Base-by-base conservation (phyloP, 2,888 invertebrate species). In the Nymphalis c-album region DNA sequence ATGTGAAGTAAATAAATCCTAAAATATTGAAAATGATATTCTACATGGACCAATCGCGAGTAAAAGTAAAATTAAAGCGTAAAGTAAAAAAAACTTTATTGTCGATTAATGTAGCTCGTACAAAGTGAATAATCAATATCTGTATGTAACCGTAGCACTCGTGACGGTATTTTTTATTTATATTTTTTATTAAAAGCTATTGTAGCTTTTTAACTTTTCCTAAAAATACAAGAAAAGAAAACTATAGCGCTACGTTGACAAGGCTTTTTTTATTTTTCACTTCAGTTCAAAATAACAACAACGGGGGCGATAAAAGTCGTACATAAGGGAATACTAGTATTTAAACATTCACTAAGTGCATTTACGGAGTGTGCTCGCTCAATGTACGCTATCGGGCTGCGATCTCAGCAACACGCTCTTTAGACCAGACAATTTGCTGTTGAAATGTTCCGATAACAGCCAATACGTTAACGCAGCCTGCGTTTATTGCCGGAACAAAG, bases 341-440 rank as follows among this genome's bases (percentile, higher is more conserved):
- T 72, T 73, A 73, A 75, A 73, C 75, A 73, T 74, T 74, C 74
- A 72, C 71, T 71, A 68, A 72, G 74, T 71, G 73, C 76, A 75
- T 76, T 76, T 71, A 75, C 73, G 73, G 72, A 73, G 74, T 67
- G 35, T 35, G 65, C 65, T 65, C 64, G 60, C 64, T 71, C 71
- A 75, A 74, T 75, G 71, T 66, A 57, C 60, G 46, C 72, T 77
- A 78, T 77, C 77, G 64, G 40, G 58, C 31, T 20, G n/a, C 55
- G 68, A 70, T 71, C 75, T 76, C 65, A 68, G 71, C 74, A 70
- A 72, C 72, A 71, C 73, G 74, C 75, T 76, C 75, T 73, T 74
- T 72, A 68, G 66, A 61, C 59, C 73, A 71, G 72, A 75, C 76
- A 77, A 77, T 77, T 76, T 77, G 77, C 73, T 73, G 75, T 76